A percentile compares a stretch with the other conserved stretches of the same genome.
Conservation (phyloP, 2,797 vertebrate genomes). For the Darevskia nairensis region DNA sequence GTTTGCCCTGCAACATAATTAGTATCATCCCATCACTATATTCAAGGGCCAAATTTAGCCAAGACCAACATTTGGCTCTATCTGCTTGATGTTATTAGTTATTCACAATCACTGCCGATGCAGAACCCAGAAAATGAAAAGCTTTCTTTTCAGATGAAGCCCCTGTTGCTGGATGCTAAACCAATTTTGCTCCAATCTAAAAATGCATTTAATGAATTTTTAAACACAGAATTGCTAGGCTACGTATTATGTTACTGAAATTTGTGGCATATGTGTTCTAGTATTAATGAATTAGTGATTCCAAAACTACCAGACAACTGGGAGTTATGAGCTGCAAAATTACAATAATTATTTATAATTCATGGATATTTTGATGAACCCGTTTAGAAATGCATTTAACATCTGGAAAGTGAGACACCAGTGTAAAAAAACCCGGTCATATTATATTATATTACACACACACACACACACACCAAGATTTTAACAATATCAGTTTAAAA, state of each 20-base stretch:
- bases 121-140: background rate
- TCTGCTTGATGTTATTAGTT: constrained; percentile 9
- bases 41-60: background rate
- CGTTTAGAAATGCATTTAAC: constrained; percentile 10
- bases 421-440: background rate
- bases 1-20: background rate
- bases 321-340: background rate
- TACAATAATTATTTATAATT: background rate
- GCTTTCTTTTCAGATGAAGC: constrained; percentile 23
- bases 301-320: constrained; percentile 7
- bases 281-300: constrained; percentile 11
- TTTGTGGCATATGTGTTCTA: background rate
- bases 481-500: background rate
- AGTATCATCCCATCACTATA: background rate
- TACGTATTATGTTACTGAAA: background rate
- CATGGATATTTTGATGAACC: constrained; percentile 4
- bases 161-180: background rate
- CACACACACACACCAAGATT: no score
- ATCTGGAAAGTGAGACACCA: background rate
- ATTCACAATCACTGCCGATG: background rate
- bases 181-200: constrained; percentile 12
- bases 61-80: background rate
- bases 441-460: no score
- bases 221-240: constrained; percentile 14
- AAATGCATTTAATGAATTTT: background rate